phyloP scores from a whole-genome alignment of 2,797 vertebrate genomes.

The Strix occidentalis region DNA sequence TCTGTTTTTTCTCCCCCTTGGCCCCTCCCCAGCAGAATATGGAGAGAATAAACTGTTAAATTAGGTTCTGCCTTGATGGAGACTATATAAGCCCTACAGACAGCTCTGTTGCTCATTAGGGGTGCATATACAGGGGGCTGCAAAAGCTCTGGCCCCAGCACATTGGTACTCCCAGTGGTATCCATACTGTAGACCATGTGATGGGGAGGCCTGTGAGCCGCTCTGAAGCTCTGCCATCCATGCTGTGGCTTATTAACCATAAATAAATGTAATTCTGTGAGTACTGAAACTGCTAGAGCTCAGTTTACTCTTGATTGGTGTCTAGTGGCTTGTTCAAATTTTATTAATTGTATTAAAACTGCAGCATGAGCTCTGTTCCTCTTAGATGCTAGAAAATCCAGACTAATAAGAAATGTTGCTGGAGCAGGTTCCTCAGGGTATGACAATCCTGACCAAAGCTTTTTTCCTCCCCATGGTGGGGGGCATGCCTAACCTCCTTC shows the following conservation, averaged over 20 bases:
- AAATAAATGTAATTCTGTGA: constrained; percentile 15
- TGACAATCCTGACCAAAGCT: not conserved
- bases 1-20: not conserved
- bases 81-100: not conserved
- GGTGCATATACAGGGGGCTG: not conserved
- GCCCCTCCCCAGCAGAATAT: not conserved
- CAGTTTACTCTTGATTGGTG: constrained; percentile 26
- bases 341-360: constrained; percentile 57
- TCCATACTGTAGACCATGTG: not conserved
- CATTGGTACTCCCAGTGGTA: not conserved
- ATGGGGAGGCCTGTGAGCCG: not conserved
- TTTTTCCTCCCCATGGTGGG: not conserved
- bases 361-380: not conserved
- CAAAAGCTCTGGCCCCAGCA: constrained; percentile 11
- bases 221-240: constrained; percentile 52
- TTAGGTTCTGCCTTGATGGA: not conserved
- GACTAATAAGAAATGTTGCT: not conserved
- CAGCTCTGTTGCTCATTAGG: constrained; percentile 3
- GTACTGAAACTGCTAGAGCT: constrained; percentile 9
- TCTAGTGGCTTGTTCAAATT: constrained; percentile 38
- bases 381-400: not conserved
- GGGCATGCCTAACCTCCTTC: not conserved
- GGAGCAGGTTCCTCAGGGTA: not conserved
- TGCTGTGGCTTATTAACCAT: constrained; percentile 39
- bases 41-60: constrained; percentile 2